Evolutionary conservation across 2,888 invertebrate genomes (phyloP), one percentile per base, ranked within the genome.

Genomic region (Belgica antarctica): DNA sequence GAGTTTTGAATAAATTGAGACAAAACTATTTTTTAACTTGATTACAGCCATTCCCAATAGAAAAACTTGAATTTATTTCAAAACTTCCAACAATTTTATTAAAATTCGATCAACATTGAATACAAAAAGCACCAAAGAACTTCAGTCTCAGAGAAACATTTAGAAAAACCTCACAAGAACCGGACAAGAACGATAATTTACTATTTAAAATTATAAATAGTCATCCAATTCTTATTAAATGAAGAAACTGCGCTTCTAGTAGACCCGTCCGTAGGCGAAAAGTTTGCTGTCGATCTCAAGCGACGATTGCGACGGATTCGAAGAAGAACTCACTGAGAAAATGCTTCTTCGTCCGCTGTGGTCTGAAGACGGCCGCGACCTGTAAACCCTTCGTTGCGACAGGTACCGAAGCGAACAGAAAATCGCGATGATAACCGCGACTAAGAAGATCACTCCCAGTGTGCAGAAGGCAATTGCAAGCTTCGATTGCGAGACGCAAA

Each of bases 401-500:
- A 70, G 19, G 27, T 61, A 70, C 57, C 72, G 62, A 28, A 24
- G 41, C 65, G 52, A 71, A 41, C 88, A 87, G 36, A 85, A 84
- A 71, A 88, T 85, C 1, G 89, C 87, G 10, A 89, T 85, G 1
- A 88, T 83, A 7, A 89, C 85, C 5, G 89, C 90, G 70, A 86
- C 82, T 0, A 90, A 79, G 77, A 90, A 88, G 72, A 90, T 86
- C 4, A 89, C 78, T 3, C 90, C 88, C 74, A 90, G 78, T 0
- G 88, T 81, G 75, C 89, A 88, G 76, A 90, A 89, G 0, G 89
- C 86, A 63, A 89, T 81, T 10, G 90, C 89, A 84, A 90, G 84
- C 81, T 88, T 89, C 5, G 89, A 88, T 15, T 89, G 87, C 8
- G 89, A 89, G 72, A 90, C 82, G 76, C 90, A 90, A 62, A 90